These are phyloP conservation scores for Sanderia malayensis DNA, from an alignment of 30 jellyfish, hydroid and myxozoan species.

Conservation along the genomic window DNA sequence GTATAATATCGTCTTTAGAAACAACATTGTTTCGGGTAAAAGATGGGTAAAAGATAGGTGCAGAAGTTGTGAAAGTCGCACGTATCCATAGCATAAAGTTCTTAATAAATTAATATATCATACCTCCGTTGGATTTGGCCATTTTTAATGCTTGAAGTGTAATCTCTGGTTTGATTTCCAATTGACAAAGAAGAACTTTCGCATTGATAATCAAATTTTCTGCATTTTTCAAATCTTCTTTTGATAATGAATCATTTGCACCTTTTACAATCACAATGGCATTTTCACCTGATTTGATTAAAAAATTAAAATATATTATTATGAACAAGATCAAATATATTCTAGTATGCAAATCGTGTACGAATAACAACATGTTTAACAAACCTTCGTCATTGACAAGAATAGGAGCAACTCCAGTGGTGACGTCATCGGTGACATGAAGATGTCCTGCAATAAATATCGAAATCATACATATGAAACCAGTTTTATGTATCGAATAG, in stretches of 20 bases:
- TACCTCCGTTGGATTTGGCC: conserved; percentile 69
- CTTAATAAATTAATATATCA: background rate
- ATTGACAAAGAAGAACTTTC: conserved; percentile 77
- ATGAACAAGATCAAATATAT: too few species aligned
- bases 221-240: conserved; percentile 65
- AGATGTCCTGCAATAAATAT: too few species aligned
- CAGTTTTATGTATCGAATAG: background rate
- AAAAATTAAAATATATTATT: background rate
- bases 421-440: conserved; percentile 33
- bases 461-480: too few species aligned
- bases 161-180: conserved; percentile 72
- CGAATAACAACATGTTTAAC: too few species aligned
- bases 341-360: too few species aligned
- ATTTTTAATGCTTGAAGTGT: conserved; percentile 68
- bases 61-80: too few species aligned
- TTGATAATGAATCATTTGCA: conserved; percentile 73
- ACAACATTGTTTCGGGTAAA: too few species aligned
- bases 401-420: conserved; percentile 99
- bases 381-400: conserved; percentile 82
- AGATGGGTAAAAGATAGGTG: too few species aligned
- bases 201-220: conserved; percentile 43
- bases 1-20: too few species aligned
- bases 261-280: conserved; percentile 92
- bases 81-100: too few species aligned
- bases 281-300: conserved; percentile 71